These are phyloP conservation scores for Tragelaphus imberbis DNA, from an alignment of 2,113 vertebrate species.

Conservation along the genomic window DNA sequence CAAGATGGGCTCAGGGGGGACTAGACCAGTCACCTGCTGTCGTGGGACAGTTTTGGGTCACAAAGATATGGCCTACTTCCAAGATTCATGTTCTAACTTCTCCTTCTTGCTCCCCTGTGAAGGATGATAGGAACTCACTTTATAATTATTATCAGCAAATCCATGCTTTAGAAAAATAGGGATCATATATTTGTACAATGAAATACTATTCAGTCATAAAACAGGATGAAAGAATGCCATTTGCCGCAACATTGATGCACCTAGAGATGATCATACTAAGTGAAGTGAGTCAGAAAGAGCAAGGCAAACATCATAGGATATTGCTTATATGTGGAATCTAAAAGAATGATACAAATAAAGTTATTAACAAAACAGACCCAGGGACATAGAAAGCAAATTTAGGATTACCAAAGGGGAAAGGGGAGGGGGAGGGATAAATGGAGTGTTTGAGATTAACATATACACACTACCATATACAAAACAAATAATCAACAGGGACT, in stretches of 20 bases:
- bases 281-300: background rate
- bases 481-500: background rate
- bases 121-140: fast-evolving
- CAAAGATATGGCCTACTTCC: background rate
- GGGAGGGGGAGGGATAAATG: background rate
- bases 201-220: background rate
- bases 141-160: background rate
- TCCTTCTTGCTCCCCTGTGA: background rate
- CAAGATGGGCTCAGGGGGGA: background rate
- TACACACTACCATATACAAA: background rate
- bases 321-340: background rate
- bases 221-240: background rate
- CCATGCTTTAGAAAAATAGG: background rate
- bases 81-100: too few species aligned
- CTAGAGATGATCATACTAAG: background rate
- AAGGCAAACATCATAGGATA: background rate
- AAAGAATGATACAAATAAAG: background rate
- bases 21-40: background rate
- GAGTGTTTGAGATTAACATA: background rate
- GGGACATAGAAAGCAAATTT: background rate
- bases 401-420: background rate
- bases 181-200: background rate
- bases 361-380: background rate
- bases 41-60: background rate
- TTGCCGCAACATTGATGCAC: background rate